These are phyloP conservation scores for Aptenodytes patagonicus DNA, from an alignment of 2,113 vertebrate species.

Conservation along the genomic window DNA sequence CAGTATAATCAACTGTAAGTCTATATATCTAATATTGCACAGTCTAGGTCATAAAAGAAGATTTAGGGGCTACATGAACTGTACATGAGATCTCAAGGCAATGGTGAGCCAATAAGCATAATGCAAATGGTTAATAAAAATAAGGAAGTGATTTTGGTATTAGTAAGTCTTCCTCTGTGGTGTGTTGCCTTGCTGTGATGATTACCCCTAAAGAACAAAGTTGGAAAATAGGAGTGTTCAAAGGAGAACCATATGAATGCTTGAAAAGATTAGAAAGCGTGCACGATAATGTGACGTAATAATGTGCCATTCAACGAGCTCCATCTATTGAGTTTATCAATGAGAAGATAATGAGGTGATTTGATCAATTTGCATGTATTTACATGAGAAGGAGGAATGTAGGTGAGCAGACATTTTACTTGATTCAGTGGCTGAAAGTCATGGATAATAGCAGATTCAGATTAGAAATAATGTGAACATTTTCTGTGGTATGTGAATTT, in stretches of 20 bases:
- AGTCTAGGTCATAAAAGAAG: not conserved
- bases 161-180: not conserved
- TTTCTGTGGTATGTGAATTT: not conserved
- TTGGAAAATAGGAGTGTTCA: not conserved
- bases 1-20: not conserved
- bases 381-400: not conserved
- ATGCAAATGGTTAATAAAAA: no score
- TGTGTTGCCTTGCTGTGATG: not conserved
- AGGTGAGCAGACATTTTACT: not conserved
- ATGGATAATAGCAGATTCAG: not conserved
- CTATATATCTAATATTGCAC: accelerated
- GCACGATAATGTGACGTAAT: not conserved
- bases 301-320: not conserved
- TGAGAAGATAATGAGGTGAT: not conserved
- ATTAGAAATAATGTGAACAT: not conserved
- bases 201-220: not conserved
- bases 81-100: not conserved
- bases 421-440: not conserved
- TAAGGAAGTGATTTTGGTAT: not conserved
- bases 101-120: not conserved
- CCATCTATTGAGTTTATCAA: not conserved
- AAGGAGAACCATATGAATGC: not conserved
- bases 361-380: not conserved
- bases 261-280: not conserved
- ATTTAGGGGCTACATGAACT: not conserved